These are phyloP conservation scores for Idaea dimidiata DNA, from an alignment of 2,888 invertebrate species.

Conservation along the genomic window DNA sequence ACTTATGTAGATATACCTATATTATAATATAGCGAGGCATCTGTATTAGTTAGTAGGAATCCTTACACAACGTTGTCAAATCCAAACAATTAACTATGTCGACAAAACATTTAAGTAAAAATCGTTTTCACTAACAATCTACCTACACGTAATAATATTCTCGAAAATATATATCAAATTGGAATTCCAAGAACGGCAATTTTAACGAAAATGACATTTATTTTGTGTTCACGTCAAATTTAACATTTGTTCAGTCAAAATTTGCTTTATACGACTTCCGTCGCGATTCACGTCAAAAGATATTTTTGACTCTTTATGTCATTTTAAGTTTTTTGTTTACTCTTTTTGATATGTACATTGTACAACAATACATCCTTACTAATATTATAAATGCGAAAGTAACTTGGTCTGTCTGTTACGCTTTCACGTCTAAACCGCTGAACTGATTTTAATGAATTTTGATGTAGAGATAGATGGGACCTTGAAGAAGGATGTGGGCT, in stretches of 20 bases:
- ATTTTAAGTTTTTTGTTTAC: neutral
- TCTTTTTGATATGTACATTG: neutral
- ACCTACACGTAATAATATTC: neutral
- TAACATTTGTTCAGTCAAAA: constrained; percentile 1
- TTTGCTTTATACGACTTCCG: neutral
- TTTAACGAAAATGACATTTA: neutral
- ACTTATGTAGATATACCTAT: too few relatives aligned
- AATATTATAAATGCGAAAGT: too few relatives aligned
- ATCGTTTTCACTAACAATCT: neutral
- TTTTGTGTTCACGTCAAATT: neutral
- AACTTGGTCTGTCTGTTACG: too few relatives aligned
- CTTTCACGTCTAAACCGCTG: too few relatives aligned
- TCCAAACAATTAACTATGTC: neutral
- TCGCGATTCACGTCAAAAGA: neutral
- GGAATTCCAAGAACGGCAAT: neutral
- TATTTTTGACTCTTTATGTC: neutral
- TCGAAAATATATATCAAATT: neutral
- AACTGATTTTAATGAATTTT: too few relatives aligned
- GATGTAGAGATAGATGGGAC: too few relatives aligned
- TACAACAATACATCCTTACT: neutral
- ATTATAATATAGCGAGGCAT: too few relatives aligned
- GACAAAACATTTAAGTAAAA: neutral
- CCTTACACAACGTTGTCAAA: too few relatives aligned
- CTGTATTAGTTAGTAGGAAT: too few relatives aligned
- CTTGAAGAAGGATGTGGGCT: too few relatives aligned